Conservation (phyloP, 2,797 vertebrate species). For the Muscicapa comitata region DNA sequence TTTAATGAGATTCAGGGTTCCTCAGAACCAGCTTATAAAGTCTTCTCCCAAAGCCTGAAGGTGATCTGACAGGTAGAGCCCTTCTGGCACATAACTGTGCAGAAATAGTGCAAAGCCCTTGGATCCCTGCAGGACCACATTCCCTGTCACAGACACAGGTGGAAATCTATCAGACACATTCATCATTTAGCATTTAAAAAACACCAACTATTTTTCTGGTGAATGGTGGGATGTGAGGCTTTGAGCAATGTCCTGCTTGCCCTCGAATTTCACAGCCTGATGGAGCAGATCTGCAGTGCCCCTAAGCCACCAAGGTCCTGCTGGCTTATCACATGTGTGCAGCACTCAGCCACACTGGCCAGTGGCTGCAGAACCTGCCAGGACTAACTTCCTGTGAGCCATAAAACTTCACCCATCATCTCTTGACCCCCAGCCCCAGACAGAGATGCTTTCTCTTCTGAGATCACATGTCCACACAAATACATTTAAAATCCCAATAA, state of each 20-base stretch:
- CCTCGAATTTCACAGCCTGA: neutral
- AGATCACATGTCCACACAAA: neutral
- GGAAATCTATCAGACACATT: neutral
- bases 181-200: neutral
- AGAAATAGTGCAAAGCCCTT: neutral
- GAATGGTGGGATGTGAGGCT: neutral
- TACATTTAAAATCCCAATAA: neutral
- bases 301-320: neutral
- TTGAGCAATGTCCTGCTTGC: neutral
- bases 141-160: neutral
- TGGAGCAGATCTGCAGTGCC: neutral
- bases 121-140: neutral
- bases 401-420: neutral
- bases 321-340: rapidly evolving
- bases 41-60: neutral
- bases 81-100: neutral
- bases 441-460: neutral
- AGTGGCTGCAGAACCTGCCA: neutral
- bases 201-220: neutral
- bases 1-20: neutral
- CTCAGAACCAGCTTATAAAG: neutral
- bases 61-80: neutral
- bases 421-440: neutral
- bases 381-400: neutral
- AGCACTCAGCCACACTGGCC: neutral